Evolutionary conservation across 2,888 invertebrate genomes (phyloP).

Genomic region (Sialis lutaria): DNA sequence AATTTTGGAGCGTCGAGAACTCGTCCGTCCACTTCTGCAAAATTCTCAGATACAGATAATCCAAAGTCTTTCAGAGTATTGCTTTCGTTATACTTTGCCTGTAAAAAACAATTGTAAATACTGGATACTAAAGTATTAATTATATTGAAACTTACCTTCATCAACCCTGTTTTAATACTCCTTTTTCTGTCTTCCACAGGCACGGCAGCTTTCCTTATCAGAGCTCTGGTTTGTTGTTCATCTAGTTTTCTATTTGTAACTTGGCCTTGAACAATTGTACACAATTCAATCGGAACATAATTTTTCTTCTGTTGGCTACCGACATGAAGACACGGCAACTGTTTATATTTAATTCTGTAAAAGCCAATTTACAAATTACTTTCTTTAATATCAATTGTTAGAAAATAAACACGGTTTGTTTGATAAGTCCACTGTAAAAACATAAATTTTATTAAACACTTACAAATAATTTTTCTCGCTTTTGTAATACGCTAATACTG

Average conservation of each 20-base stretch:
- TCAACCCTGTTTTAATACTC: slow-evolving; percentile 56
- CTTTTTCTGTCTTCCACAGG: slow-evolving; percentile 54
- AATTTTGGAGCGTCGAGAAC: slow-evolving; percentile 61
- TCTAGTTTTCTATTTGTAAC: slow-evolving; percentile 58
- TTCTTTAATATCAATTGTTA: too few species aligned
- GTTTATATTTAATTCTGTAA: slow-evolving; percentile 35
- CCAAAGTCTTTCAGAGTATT: slow-evolving; percentile 63
- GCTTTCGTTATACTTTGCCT: slow-evolving; percentile 22
- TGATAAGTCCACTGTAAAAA: too few species aligned
- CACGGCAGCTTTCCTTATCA: slow-evolving; percentile 79
- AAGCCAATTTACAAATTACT: neutral
- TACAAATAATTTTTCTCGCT: slow-evolving; percentile 24
- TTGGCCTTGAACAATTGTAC: slow-evolving; percentile 64
- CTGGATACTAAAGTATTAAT: neutral
- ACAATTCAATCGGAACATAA: slow-evolving; percentile 69
- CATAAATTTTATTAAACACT: neutral
- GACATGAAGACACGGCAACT: slow-evolving; percentile 74
- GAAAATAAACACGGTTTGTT: too few species aligned
- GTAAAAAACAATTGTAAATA: slow-evolving; percentile 11
- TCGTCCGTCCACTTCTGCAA: slow-evolving; percentile 62
- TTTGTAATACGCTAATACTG: slow-evolving; percentile 30
- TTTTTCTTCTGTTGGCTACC: slow-evolving; percentile 49
- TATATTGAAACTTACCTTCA: slow-evolving; percentile 27
- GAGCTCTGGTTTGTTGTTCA: slow-evolving; percentile 63
- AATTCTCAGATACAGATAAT: slow-evolving; percentile 51